A percentile compares a stretch with the other conserved stretches of the same genome.
These are phyloP conservation scores for Hormiphora californensis DNA, from an alignment of 37 sponge, comb jelly and placozoan species.

Conservation along the genomic window DNA sequence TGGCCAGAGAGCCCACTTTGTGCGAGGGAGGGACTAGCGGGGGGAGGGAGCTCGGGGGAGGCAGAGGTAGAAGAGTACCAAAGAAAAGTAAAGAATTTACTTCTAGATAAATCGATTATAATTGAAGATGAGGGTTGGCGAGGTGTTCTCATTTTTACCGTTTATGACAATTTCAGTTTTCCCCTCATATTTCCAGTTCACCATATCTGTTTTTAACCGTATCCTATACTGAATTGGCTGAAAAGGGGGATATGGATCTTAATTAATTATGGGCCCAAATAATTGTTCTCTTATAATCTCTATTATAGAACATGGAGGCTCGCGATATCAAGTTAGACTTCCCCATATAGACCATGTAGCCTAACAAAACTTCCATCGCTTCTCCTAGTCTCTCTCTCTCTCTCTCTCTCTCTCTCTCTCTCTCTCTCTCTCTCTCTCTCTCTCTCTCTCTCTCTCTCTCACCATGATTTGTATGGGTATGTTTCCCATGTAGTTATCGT, in stretches of 20 bases:
- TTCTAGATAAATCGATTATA: background rate
- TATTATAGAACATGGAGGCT: too few species aligned
- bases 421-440: background rate
- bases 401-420: too few species aligned
- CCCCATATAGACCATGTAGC: too few species aligned
- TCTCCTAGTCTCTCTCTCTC: too few species aligned
- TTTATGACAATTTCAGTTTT: background rate
- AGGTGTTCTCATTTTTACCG: constrained; percentile 11
- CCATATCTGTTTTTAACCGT: background rate
- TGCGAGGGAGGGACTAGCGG: background rate
- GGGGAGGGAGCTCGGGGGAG: background rate
- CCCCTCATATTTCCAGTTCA: background rate
- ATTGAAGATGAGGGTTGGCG: background rate
- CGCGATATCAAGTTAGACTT: too few species aligned
- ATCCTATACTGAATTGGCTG: constrained; percentile 43
- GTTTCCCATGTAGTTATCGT: background rate
- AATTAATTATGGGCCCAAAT: too few species aligned
- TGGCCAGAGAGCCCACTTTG: background rate
- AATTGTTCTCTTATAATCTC: too few species aligned
- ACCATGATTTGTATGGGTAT: background rate
- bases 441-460: background rate
- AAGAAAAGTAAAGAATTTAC: background rate
- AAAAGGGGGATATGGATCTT: background rate
- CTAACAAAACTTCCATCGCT: too few species aligned
- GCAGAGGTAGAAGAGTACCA: background rate